Percentiles rank a stretch among this genome's conserved stretches.
These are phyloP conservation scores for Pseudanteris insignis DNA, from an alignment of 2,888 invertebrate species.

Conservation along the genomic window DNA sequence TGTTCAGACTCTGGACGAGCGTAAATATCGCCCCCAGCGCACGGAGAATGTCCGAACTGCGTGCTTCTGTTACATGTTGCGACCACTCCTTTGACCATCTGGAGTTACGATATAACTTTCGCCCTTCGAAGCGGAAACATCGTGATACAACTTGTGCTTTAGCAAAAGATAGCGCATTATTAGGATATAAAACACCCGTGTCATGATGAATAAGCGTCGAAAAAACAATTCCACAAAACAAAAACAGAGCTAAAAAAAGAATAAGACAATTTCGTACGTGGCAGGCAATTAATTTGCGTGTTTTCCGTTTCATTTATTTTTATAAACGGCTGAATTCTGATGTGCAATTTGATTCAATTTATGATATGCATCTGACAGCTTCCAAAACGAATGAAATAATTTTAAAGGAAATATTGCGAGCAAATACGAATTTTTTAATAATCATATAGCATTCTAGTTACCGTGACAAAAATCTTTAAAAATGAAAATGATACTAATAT, in stretches of 20 bases:
- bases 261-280: conserved; percentile 15
- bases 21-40: conserved; percentile 24
- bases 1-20: conserved; percentile 49
- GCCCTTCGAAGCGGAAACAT: conserved; percentile 42
- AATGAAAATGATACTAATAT: no score
- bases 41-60: conserved; percentile 12
- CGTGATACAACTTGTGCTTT: conserved; percentile 38
- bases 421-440: no score
- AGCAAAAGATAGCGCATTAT: conserved; percentile 38
- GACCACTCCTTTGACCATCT: conserved; percentile 41
- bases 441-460: no score
- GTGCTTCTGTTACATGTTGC: conserved; percentile 24
- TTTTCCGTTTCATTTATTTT: conserved; percentile 4
- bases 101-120: conserved; percentile 44
- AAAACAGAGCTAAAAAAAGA: conserved; percentile 15
- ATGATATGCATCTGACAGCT: no score
- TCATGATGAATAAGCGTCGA: conserved; percentile 39
- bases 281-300: no score
- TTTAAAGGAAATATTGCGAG: no score
- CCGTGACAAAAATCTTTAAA: no score
- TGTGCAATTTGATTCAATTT: background rate
- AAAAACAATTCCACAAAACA: conserved; percentile 8
- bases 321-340: background rate
- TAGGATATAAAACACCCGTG: conserved; percentile 28
- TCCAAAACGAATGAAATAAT: no score